Base-by-base conservation (phyloP, 1,140 invertebrate genomes). In the Arctopsyche grandis region DNA sequence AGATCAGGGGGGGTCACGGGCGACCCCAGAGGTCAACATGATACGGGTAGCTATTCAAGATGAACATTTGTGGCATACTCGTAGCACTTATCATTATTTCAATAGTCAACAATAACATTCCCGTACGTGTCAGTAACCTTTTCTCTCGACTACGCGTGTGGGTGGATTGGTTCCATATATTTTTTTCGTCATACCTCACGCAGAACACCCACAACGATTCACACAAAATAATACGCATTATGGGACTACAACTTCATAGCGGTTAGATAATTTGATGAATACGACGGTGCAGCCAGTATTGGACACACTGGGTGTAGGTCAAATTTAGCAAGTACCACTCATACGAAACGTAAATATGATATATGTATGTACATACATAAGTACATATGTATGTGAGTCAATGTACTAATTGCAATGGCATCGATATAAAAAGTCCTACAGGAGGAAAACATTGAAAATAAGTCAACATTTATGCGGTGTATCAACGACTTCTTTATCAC, bases 161-260 rank as follows among this genome's bases (percentile, higher is more conserved):
- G 71, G 71, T 26, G 69, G 69, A 46, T 9, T 71, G n/a, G 24
- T 66, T 66, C 43, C 16, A 46, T 71, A 21, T 71, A 46, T 5
- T 71, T 46, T 71, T 69, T 26, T 69, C 4, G 5, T 38, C 26
- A 46, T 71, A 38, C 43, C 14, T 9, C 44, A 74, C 44, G 26
- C 10, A 38, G 22, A 4, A 74, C 71, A 74, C 71, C 71, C 71
- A 74, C 71, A 22, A 74, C 24, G 38, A 74, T 74, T 56, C 69
- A 38, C 69, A 71, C 24, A 22, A 22, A 26, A 66, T 66, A 66
- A 12, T 66, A 12, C 10, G 21, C 21, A 3, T 24, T 58, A 58
- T 58, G 1, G 14, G 52, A 21, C 10, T 58, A 58, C 21, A 58
- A 58, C 14, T 38, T 7, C 29, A 38, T 38, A 38, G 7, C 29